These are phyloP conservation scores for Scrobipalpa costella DNA, from an alignment of 2,888 invertebrate genomes.

Conservation along the genomic window DNA sequence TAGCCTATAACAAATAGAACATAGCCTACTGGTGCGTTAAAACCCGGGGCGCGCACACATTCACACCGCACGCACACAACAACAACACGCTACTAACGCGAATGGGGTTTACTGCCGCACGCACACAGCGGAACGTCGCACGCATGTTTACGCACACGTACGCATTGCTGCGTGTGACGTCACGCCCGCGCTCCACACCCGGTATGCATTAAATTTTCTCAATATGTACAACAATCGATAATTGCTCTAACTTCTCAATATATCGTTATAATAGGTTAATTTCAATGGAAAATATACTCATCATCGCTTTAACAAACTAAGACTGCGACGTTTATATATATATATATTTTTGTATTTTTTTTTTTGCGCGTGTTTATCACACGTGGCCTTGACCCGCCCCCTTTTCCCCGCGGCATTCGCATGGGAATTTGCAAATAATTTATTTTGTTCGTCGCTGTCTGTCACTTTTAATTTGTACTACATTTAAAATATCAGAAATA, in stretches of 20 bases:
- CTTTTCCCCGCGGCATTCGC: neutral
- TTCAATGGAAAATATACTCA: conserved; percentile 45
- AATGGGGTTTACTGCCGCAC: conserved; percentile 64
- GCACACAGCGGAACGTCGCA: conserved; percentile 27
- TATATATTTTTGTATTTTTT: conserved; percentile 1
- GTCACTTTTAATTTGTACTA: conserved; percentile 15
- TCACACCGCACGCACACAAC: conserved; percentile 34
- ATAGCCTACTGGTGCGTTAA: neutral
- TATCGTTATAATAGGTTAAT: conserved; percentile 33
- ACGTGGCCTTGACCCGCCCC: neutral
- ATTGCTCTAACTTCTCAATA: conserved; percentile 48
- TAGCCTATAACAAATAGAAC: neutral
- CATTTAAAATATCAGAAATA: neutral
- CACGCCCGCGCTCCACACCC: conserved; percentile 33
- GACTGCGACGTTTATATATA: conserved; percentile 26
- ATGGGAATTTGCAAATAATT: neutral
- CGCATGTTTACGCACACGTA: neutral
- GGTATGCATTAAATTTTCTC: conserved; percentile 39
- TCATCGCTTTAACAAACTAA: conserved; percentile 41
- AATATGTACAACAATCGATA: conserved; percentile 63
- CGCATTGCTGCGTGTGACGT: conserved; percentile 2
- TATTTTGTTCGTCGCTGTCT: conserved; percentile 20
- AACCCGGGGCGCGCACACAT: conserved; percentile 27
- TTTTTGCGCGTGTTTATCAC: conserved; percentile 14
- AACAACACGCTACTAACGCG: conserved; percentile 51